Conservation (phyloP, 2,888 invertebrate genomes). For the Gandaritis pyraliata region DNA sequence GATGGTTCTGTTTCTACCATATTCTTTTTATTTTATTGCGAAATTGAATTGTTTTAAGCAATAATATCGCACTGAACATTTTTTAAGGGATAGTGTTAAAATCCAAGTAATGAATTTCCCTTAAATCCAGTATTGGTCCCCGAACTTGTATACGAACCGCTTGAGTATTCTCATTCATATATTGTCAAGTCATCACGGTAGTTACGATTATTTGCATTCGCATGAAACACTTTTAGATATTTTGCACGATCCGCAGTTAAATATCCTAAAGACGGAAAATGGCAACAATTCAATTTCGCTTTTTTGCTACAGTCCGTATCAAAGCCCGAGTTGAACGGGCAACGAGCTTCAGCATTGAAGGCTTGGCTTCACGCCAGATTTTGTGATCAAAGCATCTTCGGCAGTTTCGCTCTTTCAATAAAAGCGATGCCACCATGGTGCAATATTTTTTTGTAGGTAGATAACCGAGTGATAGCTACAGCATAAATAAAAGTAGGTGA, state of each 20-base stretch:
- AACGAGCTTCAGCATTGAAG: constrained; percentile 72
- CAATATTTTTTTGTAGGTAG: constrained; percentile 65
- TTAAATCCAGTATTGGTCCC: constrained; percentile 28
- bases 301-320: constrained; percentile 75
- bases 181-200: constrained; percentile 69
- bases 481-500: constrained; percentile 39
- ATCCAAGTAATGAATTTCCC: constrained; percentile 37
- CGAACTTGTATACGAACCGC: constrained; percentile 48
- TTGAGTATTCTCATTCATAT: constrained; percentile 58
- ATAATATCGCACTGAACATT: constrained; percentile 35
- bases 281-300: constrained; percentile 84
- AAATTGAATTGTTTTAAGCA: constrained; percentile 69
- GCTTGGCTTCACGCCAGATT: constrained; percentile 75
- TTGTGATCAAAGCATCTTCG: constrained; percentile 68
- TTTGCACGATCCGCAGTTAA: constrained; percentile 73
- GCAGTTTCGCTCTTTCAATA: constrained; percentile 70
- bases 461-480: constrained; percentile 44
- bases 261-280: constrained; percentile 76
- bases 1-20: constrained; percentile 20
- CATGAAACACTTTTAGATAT: constrained; percentile 69
- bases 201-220: constrained; percentile 68
- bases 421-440: constrained; percentile 56
- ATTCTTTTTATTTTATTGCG: constrained; percentile 49
- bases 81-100: constrained; percentile 21
- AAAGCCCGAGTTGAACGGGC: constrained; percentile 67